Evolutionary conservation across 2,888 invertebrate species (phyloP).

Genomic region (Drosophila limbata): DNA sequence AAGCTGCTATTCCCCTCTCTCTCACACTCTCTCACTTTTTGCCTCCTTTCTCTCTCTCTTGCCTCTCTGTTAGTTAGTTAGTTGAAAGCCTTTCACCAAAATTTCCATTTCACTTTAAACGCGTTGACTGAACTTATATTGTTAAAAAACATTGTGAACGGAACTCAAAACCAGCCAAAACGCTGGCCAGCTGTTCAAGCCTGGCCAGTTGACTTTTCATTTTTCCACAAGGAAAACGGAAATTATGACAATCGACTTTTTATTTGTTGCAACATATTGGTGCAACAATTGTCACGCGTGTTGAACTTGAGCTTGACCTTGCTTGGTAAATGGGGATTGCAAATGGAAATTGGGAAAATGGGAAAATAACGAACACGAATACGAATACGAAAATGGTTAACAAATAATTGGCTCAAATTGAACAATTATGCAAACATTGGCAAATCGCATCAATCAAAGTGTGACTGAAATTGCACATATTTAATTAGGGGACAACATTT

Average conservation of each 20-base stretch:
- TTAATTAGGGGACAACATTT: conserved; percentile 49
- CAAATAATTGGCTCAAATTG: conserved; percentile 48
- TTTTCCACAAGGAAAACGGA: conserved; percentile 66
- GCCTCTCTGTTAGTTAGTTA: not conserved
- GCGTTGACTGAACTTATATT: conserved; percentile 35
- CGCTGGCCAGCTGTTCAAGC: conserved; percentile 27
- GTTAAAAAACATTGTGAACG: conserved; percentile 50
- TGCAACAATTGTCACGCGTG: conserved; percentile 50
- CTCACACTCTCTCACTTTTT: too few relatives aligned
- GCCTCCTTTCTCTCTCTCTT: not conserved
- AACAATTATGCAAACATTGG: conserved; percentile 51
- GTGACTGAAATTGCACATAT: conserved; percentile 34
- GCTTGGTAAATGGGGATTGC: conserved; percentile 29
- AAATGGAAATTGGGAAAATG: conserved; percentile 25
- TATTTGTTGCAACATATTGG: conserved; percentile 5
- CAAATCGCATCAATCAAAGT: conserved; percentile 55
- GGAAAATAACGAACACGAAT: conserved; percentile 15
- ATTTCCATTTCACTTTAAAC: conserved; percentile 48
- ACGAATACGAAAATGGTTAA: not conserved
- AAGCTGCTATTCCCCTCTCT: conserved; percentile 8
- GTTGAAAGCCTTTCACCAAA: conserved; percentile 52
- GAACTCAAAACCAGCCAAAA: conserved; percentile 51
- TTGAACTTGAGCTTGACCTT: conserved; percentile 84
- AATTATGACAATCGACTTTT: conserved; percentile 53
- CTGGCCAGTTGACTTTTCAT: conserved; percentile 23